Conservation (phyloP, 1,140 invertebrate species). For the Dendrolimus kikuchii region DNA sequence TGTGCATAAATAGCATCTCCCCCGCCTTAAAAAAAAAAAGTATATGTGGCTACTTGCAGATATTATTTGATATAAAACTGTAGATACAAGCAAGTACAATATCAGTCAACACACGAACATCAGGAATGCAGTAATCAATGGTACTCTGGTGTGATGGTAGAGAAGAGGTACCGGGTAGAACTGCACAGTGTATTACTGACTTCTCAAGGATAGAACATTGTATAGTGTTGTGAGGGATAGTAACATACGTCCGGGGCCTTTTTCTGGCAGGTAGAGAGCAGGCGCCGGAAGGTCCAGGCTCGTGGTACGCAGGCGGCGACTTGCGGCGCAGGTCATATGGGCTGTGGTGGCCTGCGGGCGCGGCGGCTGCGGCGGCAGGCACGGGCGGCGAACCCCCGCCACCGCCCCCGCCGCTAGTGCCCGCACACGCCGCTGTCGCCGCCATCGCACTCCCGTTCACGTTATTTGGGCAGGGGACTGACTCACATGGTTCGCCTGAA, state of each 20-base stretch:
- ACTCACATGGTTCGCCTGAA: slow-evolving; percentile 82
- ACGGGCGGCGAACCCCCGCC: slow-evolving; percentile 50
- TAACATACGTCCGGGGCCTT: slow-evolving; percentile 81
- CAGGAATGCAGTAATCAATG: no score
- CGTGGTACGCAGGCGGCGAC: slow-evolving; percentile 80
- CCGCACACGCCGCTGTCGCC: slow-evolving; percentile 53
- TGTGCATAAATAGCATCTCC: no score
- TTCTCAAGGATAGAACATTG: no score
- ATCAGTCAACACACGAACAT: no score
- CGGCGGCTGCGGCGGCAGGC: slow-evolving; percentile 56
- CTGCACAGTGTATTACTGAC: no score
- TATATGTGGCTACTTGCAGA: no score
- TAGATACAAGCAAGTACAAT: no score
- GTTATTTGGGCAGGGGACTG: slow-evolving; percentile 79
- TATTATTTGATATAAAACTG: no score
- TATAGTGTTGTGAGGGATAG: no score
- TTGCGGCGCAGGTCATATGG: slow-evolving; percentile 90
- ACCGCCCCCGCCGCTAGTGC: slow-evolving; percentile 60
- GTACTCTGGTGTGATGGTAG: no score
- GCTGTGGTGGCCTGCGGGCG: slow-evolving; percentile 80
- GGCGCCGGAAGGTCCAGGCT: slow-evolving; percentile 73
- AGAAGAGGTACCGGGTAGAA: no score
- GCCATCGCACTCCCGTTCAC: slow-evolving; percentile 73
- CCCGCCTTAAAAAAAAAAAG: no score
- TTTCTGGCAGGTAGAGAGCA: slow-evolving; percentile 86